phyloP scores from a whole-genome alignment of 2,797 vertebrate species.

The Linurgus olivaceus region DNA sequence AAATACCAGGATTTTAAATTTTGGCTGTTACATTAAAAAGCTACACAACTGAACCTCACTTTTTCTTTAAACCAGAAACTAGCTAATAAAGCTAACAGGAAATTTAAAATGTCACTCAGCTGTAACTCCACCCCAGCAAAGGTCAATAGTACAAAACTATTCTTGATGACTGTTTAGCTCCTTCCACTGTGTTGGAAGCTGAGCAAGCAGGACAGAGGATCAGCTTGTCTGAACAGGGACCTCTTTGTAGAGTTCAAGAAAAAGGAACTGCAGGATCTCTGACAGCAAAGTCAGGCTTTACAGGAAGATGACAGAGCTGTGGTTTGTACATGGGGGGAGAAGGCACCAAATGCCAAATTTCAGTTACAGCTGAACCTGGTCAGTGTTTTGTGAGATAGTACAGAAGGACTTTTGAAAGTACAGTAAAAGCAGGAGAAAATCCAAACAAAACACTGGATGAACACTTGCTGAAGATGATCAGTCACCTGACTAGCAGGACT shows the following conservation, averaged over 20 bases:
- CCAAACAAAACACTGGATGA: neutral
- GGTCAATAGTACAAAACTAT: neutral
- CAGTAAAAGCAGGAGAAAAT: neutral
- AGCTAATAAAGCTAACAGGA: neutral
- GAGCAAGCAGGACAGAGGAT: fast-evolving
- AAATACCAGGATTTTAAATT: neutral
- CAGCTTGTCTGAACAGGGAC: neutral
- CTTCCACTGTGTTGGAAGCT: neutral
- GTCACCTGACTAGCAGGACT: neutral
- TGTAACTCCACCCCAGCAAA: neutral
- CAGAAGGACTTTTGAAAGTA: neutral
- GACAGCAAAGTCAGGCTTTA: neutral
- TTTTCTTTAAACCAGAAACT: neutral
- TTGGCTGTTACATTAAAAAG: neutral
- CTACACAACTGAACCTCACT: neutral
- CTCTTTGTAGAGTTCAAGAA: neutral
- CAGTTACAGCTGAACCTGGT: neutral
- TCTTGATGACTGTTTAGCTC: neutral
- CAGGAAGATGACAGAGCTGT: neutral
- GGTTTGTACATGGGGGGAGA: fast-evolving
- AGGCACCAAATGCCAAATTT: neutral
- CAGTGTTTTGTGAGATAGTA: neutral
- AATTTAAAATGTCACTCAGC: neutral
- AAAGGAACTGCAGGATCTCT: neutral
- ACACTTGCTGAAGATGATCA: neutral